These are phyloP conservation scores for Hafferia zeledoni DNA, from an alignment of 2,797 vertebrate species.

Conservation along the genomic window DNA sequence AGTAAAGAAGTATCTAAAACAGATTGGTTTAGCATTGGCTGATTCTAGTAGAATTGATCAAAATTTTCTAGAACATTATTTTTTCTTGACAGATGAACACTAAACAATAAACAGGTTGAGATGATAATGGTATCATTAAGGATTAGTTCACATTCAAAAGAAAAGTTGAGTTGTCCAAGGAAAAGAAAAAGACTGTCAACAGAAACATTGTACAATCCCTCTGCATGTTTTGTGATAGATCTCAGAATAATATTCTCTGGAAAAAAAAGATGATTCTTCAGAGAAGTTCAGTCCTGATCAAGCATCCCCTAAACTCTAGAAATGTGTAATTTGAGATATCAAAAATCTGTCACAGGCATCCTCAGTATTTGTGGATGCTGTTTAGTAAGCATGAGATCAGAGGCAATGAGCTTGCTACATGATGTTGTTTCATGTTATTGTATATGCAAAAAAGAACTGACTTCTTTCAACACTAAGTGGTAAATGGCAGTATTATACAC, in stretches of 20 bases:
- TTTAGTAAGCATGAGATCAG: constrained; percentile 43
- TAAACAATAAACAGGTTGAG: constrained; percentile 10
- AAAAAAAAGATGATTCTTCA: constrained; percentile 36
- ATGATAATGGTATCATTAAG: neutral
- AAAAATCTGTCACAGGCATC: constrained; percentile 31
- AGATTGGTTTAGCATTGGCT: neutral
- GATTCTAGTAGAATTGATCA: neutral
- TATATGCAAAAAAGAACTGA: neutral
- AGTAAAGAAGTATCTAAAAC: neutral
- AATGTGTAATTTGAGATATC: constrained; percentile 29
- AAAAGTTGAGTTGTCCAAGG: neutral
- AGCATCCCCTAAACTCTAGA: constrained; percentile 43
- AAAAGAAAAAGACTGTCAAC: neutral
- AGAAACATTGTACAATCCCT: constrained; percentile 13
- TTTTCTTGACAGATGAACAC: neutral
- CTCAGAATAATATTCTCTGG: constrained; percentile 53
- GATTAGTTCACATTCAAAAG: neutral
- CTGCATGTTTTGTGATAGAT: constrained; percentile 30
- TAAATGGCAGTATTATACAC: neutral
- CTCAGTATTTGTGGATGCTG: constrained; percentile 41
- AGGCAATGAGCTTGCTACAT: constrained; percentile 34
- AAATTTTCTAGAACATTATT: neutral
- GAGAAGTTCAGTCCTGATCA: constrained; percentile 35
- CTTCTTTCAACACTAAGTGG: neutral
- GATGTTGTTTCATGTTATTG: neutral